Evolutionary conservation across 2,888 invertebrate species (phyloP).

Genomic region (Pyrgus malvae): DNA sequence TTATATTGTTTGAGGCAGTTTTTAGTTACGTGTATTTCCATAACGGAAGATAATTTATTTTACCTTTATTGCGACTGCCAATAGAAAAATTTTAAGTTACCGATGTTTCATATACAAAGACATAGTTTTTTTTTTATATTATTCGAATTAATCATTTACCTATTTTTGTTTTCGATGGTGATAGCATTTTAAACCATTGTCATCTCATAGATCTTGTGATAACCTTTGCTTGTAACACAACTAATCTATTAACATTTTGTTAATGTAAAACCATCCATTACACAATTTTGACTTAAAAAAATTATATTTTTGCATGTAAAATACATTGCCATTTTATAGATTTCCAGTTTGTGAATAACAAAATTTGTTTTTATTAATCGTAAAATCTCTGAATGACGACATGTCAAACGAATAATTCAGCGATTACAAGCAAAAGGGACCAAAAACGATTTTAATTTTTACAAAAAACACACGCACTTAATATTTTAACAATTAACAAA

Average conservation of each 20-base stretch:
- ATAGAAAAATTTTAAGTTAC: conserved; percentile 71
- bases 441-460: conserved; percentile 69
- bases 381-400: conserved; percentile 56
- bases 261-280: conserved; percentile 31
- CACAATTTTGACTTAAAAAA: conserved; percentile 34
- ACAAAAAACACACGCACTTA: conserved; percentile 52
- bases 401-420: conserved; percentile 57
- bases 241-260: conserved; percentile 72
- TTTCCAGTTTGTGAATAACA: conserved; percentile 66
- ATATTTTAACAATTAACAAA: conserved; percentile 62
- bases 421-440: conserved; percentile 81
- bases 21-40: conserved; percentile 52
- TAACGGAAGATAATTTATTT: conserved; percentile 53
- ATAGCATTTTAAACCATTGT: conserved; percentile 43
- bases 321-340: conserved; percentile 37
- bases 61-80: conserved; percentile 65
- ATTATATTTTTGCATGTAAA: conserved; percentile 48
- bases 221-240: conserved; percentile 82
- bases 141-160: conserved; percentile 48
- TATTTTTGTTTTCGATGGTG: conserved; percentile 45
- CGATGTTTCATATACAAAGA: conserved; percentile 71
- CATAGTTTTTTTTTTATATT: conserved; percentile 49
- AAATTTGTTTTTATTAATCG: conserved; percentile 54
- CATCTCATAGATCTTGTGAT: conserved; percentile 65
- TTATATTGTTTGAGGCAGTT: conserved; percentile 67